Evolutionary conservation across 2,113 vertebrate species (phyloP).

Genomic region (Mustelus asterias): DNA sequence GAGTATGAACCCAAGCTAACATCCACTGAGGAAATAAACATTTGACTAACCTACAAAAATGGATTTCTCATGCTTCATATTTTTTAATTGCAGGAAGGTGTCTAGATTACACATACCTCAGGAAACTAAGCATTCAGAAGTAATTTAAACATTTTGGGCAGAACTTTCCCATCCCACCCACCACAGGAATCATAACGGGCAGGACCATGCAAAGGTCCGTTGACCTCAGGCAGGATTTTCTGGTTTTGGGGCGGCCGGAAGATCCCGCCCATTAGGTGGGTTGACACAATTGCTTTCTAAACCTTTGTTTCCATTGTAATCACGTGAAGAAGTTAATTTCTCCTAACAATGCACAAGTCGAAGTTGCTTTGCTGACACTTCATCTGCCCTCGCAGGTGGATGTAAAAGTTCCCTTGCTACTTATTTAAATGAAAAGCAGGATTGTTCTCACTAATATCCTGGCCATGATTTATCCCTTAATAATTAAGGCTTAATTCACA

Average conservation of each 20-base stretch:
- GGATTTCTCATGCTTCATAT: not conserved
- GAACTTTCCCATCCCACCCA: too few species aligned
- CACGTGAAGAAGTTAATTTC: not conserved
- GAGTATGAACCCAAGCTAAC: not conserved
- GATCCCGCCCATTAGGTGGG: not conserved
- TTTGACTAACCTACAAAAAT: not conserved
- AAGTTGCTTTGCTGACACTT: not conserved
- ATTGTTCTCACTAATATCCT: not conserved
- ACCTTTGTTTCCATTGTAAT: not conserved
- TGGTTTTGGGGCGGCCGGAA: too few species aligned
- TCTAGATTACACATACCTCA: not conserved
- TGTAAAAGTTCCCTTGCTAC: not conserved
- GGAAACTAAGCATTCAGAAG: not conserved
- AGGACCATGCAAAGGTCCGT: too few species aligned
- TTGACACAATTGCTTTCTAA: not conserved
- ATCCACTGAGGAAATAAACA: not conserved
- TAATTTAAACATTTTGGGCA: not conserved
- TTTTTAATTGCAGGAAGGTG: not conserved
- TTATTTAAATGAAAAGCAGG: not conserved
- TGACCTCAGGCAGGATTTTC: too few species aligned
- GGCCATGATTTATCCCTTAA: not conserved
- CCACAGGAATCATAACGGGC: too few species aligned
- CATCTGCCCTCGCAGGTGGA: not conserved
- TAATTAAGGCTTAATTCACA: not conserved
- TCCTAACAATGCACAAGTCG: not conserved